Evolutionary conservation across 1,140 invertebrate genomes (phyloP), one percentile per base, ranked within the genome.

Genomic region (Ceratina japonica): DNA sequence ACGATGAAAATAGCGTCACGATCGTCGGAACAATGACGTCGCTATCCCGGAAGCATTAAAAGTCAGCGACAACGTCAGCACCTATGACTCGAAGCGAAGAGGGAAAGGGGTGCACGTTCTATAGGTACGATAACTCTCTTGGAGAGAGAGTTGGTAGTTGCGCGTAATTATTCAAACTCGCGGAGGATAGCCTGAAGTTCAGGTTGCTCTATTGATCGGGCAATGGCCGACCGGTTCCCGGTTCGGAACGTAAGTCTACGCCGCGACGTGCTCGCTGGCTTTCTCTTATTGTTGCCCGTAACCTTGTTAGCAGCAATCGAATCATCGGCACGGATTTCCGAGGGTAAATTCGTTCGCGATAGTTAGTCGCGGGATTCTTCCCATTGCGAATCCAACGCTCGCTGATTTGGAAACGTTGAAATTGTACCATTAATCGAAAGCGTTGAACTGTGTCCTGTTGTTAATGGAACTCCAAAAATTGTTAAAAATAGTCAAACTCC

Each of bases 151-250:
- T 71, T 66, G n/a, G 82, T 76, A 83, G 78, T 83, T 69, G 71
- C 65, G 8, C 68, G 79, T 84, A 84, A 85, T 84, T 85, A 85
- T 85, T 85, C 74, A 85, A 85, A 84, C 73, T 68, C 71, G 54
- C 24, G 69, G 37, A 44, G 70, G 75, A 70, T 84, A 81, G 64
- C 27, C 56, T 63, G 70, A 64, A 75, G 83, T 81, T 85, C 71
- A 78, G 79, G 65, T 78, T 84, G 78, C 66, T 75, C 37, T 68
- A 85, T 85, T 52, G 82, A 85, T 84, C 82, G 79, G 3, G 20
- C 58, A 61, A 80, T 44, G 68, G 37, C 37, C 62, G 81, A 80
- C n/a, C 22, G 44, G 71, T 15, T 56, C 27, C 2, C 27, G 49
- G 54, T 24, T 20, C 24, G 22, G 68, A 61, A 68, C 70, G 58